Evolutionary conservation across 2,797 vertebrate genomes (phyloP).

Genomic region (Aphelocoma californica): DNA sequence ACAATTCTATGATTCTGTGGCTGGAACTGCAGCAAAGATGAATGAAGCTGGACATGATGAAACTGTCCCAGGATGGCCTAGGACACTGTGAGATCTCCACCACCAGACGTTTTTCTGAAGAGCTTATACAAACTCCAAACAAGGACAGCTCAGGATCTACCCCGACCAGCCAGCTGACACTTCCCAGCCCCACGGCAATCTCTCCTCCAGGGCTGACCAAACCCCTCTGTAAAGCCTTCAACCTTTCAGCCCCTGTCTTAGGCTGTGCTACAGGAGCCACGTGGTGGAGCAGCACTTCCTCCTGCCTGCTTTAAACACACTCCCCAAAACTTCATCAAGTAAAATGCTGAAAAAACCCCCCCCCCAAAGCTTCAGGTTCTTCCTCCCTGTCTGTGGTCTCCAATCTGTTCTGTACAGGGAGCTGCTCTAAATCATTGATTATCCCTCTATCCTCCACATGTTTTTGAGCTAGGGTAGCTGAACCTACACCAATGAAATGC

Average conservation of each 20-base stretch:
- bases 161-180: accelerated
- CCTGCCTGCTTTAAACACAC: neutral
- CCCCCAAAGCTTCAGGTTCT: accelerated
- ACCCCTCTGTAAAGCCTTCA: neutral
- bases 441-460: neutral
- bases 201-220: neutral
- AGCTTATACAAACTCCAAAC: neutral
- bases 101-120: neutral
- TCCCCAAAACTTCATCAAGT: neutral
- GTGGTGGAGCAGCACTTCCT: neutral
- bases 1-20: neutral
- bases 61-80: neutral
- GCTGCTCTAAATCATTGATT: neutral
- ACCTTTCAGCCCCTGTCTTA: neutral
- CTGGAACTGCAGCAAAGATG: neutral
- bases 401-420: neutral
- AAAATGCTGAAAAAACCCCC: neutral
- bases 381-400: neutral
- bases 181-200: neutral
- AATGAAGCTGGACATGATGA: neutral
- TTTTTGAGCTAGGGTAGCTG: neutral
- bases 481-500: neutral
- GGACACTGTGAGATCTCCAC: neutral
- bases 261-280: neutral
- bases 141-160: neutral